A percentile compares a stretch with the other conserved stretches of the same genome.
Evolutionary conservation across 2,113 vertebrate species (phyloP).

Genomic region (Cynopterus brachyotis): DNA sequence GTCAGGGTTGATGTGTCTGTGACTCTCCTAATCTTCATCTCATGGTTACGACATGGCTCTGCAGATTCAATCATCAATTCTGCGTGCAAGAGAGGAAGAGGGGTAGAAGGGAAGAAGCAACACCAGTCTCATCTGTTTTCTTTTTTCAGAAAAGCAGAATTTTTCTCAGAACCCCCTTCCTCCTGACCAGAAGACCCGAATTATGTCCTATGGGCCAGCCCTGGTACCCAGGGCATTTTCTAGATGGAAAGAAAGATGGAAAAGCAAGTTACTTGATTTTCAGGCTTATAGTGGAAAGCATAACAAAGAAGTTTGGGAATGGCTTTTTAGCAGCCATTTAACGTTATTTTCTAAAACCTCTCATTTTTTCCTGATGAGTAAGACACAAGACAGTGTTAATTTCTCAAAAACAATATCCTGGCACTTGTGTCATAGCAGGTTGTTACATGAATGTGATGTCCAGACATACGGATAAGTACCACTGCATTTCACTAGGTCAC

Average conservation of each 20-base stretch:
- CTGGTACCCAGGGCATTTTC: not conserved
- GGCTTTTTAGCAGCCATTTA: not conserved
- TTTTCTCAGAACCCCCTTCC: not conserved
- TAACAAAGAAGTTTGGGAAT: not conserved
- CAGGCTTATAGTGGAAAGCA: not conserved
- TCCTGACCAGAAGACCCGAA: not conserved
- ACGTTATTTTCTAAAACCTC: not conserved
- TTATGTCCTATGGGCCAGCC: not conserved
- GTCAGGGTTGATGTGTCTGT: not conserved
- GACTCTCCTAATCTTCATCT: not conserved
- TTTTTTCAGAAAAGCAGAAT: not conserved
- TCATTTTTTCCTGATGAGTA: not conserved
- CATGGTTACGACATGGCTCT: not conserved
- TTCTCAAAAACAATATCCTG: not conserved
- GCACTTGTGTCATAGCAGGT: not conserved
- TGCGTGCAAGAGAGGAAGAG: not conserved
- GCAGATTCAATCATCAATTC: not conserved
- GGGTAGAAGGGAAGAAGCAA: not conserved
- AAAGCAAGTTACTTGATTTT: not conserved
- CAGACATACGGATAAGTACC: not conserved
- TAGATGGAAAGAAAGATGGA: not conserved
- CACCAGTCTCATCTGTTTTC: not conserved
- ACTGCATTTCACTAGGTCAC: not conserved
- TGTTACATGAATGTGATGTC: not conserved
- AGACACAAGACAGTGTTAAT: not conserved